These are phyloP conservation scores for Grammomys dolichurus DNA, from an alignment of 2,113 vertebrate genomes.

Conservation along the genomic window DNA sequence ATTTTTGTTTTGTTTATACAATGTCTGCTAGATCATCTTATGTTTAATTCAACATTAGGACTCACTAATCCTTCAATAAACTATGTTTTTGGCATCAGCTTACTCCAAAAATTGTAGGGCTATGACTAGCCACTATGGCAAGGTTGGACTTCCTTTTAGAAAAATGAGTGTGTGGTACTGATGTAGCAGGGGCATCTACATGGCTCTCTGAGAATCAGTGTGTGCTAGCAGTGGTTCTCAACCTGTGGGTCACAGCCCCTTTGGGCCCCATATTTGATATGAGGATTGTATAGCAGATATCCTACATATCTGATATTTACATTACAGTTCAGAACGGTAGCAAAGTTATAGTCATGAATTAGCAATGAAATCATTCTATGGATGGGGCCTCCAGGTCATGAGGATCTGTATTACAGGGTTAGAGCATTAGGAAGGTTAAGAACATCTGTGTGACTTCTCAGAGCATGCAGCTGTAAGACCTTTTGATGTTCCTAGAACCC, in stretches of 20 bases:
- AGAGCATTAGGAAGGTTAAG: not conserved
- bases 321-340: not conserved
- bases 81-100: not conserved
- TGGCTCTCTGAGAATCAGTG: not conserved
- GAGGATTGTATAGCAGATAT: not conserved
- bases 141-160: not conserved
- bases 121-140: not conserved
- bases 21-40: not conserved
- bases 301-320: not conserved
- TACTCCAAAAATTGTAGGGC: not conserved
- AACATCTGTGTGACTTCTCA: not conserved
- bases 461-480: fast-evolving
- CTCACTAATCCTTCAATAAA: not conserved
- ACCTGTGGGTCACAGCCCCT: not conserved
- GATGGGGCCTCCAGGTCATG: too few species aligned
- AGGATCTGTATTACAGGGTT: not conserved
- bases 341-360: not conserved
- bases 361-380: not conserved
- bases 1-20: conserved; percentile 24
- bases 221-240: not conserved
- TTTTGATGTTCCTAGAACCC: not conserved
- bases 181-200: not conserved
- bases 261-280: not conserved
- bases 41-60: not conserved
- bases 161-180: not conserved